These are phyloP conservation scores for Acipenser transmontanus DNA, from an alignment of 2,797 vertebrate species.

Conservation along the genomic window DNA sequence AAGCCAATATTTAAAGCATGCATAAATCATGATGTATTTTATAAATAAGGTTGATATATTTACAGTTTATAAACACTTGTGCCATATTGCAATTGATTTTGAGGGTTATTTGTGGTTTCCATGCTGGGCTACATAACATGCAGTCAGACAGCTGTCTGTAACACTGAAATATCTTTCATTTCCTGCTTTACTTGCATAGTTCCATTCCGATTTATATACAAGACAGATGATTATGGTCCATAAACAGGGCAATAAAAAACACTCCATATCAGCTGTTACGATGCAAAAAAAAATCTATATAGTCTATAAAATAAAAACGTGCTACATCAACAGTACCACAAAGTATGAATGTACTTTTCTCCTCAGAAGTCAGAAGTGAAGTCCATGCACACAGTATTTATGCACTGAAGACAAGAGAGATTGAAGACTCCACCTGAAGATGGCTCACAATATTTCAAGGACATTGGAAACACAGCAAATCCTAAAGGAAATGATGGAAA, in stretches of 20 bases:
- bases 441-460: no score
- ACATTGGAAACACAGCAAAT: no score
- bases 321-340: constrained; percentile 59
- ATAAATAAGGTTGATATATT: no score
- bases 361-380: constrained; percentile 34
- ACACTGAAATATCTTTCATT: constrained; percentile 41
- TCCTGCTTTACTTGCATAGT: constrained; percentile 29
- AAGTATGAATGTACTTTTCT: constrained; percentile 51
- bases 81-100: no score
- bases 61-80: no score
- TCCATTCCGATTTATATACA: constrained; percentile 16
- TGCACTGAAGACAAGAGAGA: no score
- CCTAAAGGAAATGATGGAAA: no score
- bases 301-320: constrained; percentile 68
- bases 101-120: no score
- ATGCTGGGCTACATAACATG: constrained; percentile 10
- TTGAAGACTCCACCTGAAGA: no score
- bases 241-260: constrained; percentile 31
- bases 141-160: constrained; percentile 17
- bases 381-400: no score
- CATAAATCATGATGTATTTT: no score
- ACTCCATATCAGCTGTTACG: constrained; percentile 40
- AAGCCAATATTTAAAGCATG: no score
- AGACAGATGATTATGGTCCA: background rate
- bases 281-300: constrained; percentile 44